Conservation (phyloP, 2,113 vertebrate species). For the Gallinago jamesoni region DNA sequence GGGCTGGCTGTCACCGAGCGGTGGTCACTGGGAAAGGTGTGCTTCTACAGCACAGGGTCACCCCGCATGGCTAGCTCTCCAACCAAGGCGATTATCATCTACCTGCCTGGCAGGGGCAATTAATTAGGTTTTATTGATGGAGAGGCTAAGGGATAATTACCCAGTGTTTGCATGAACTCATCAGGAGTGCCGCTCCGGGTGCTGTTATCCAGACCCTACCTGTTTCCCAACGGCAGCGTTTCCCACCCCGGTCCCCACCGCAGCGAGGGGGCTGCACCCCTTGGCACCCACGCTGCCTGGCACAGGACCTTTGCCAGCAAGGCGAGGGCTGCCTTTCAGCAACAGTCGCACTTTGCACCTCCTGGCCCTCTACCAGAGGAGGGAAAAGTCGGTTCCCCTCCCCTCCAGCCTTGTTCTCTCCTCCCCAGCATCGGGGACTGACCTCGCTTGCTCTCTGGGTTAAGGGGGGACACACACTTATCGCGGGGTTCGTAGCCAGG, state of each 20-base stretch:
- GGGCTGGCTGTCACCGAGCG: not conserved
- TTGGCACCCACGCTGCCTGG: not conserved
- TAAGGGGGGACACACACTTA: not conserved
- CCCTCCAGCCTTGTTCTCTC: not conserved
- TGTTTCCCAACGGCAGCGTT: not conserved
- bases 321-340: not conserved
- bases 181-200: not conserved
- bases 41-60: not conserved
- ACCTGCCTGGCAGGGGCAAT: conserved; percentile 27
- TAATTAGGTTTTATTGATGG: not conserved
- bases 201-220: not conserved
- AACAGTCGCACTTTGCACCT: conserved; percentile 6
- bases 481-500: not conserved
- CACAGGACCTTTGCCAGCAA: not conserved
- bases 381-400: not conserved
- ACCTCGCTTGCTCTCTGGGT: not conserved
- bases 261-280: accelerated
- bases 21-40: not conserved
- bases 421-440: accelerated
- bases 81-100: not conserved
- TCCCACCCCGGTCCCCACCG: not conserved
- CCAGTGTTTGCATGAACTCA: not conserved
- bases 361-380: not conserved
- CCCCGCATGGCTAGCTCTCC: not conserved
- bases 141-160: conserved; percentile 28